Evolutionary conservation across 2,113 vertebrate species (phyloP).

Genomic region (Thinocorus orbignyianus): DNA sequence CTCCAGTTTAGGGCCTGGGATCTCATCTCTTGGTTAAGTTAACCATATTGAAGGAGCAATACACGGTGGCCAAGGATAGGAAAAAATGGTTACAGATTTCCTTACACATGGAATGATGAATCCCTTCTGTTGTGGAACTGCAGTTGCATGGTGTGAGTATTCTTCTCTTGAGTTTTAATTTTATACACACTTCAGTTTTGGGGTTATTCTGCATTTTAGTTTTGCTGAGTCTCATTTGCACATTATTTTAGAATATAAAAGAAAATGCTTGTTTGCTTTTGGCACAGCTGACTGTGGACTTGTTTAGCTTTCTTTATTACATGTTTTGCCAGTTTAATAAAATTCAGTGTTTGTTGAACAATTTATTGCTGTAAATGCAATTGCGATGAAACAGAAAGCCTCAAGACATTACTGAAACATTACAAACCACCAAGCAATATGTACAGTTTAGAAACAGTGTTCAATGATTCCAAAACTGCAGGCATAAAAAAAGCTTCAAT

Average conservation of each 20-base stretch:
- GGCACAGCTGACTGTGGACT: neutral
- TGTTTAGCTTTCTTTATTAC: conserved; percentile 35
- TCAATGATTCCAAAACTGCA: conserved; percentile 17
- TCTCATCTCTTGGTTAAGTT: neutral
- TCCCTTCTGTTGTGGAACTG: neutral
- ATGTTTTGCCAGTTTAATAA: conserved; percentile 62
- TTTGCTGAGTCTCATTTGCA: neutral
- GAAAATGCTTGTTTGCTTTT: conserved; percentile 53
- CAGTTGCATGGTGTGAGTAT: neutral
- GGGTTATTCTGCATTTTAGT: neutral
- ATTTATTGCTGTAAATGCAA: conserved; percentile 49
- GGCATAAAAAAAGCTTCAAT: conserved; percentile 36
- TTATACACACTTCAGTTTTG: neutral
- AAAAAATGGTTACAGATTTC: neutral
- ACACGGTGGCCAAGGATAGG: neutral
- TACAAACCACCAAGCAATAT: conserved; percentile 36
- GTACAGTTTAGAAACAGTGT: conserved; percentile 8
- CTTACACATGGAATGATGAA: neutral
- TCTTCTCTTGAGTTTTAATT: conserved; percentile 12
- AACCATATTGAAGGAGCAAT: neutral
- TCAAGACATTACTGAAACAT: conserved; percentile 46
- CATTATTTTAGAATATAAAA: conserved; percentile 31
- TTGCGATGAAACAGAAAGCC: conserved; percentile 46
- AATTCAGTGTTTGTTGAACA: conserved; percentile 44
- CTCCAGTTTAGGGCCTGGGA: neutral